These are phyloP conservation scores for Halictus rubicundus DNA, from an alignment of 1,140 invertebrate genomes.

Conservation along the genomic window DNA sequence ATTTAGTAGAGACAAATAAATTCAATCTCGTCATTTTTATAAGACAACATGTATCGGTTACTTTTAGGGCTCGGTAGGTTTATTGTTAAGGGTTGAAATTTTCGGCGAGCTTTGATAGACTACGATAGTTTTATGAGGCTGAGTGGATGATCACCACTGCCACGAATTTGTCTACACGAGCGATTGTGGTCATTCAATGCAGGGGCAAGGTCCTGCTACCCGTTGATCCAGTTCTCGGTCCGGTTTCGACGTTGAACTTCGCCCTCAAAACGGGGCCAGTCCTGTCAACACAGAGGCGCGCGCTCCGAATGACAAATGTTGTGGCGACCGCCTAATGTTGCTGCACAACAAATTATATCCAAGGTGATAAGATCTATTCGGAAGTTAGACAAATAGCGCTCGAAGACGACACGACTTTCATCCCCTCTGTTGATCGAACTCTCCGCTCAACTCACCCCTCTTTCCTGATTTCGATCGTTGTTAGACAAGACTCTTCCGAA, in stretches of 20 bases:
- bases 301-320: constrained; percentile 77
- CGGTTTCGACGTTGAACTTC: constrained; percentile 75
- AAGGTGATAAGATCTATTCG: constrained; percentile 69
- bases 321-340: constrained; percentile 74
- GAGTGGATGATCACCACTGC: constrained; percentile 72
- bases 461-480: neutral
- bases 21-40: too few relatives aligned
- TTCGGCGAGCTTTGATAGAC: too few relatives aligned
- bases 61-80: too few relatives aligned
- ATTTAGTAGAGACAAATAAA: too few relatives aligned
- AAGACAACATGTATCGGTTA: too few relatives aligned
- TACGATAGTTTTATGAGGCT: too few relatives aligned
- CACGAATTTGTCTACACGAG: constrained; percentile 79
- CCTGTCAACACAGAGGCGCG: constrained; percentile 80
- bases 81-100: too few relatives aligned
- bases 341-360: constrained; percentile 79
- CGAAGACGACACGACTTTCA: constrained; percentile 11
- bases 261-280: constrained; percentile 72
- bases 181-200: constrained; percentile 77
- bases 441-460: neutral
- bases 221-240: constrained; percentile 71
- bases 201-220: constrained; percentile 51
- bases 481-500: neutral
- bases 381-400: constrained; percentile 57
- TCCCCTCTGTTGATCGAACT: neutral